These are phyloP conservation scores for Cassiopea andromeda DNA, from an alignment of 30 jellyfish, hydroid and myxozoan species.

Conservation along the genomic window DNA sequence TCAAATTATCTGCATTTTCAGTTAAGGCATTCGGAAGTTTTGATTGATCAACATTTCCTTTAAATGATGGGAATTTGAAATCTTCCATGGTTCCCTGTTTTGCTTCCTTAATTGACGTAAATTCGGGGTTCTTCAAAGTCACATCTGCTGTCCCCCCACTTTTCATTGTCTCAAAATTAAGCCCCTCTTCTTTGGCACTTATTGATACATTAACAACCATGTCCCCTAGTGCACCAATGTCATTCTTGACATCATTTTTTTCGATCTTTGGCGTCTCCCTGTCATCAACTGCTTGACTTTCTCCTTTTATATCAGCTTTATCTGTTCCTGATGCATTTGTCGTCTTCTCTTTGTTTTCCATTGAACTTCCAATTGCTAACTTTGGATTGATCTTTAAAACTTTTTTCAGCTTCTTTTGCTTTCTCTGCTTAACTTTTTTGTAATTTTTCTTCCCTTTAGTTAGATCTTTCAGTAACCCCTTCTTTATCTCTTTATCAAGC, in stretches of 20 bases:
- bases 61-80: slow-evolving; percentile 40
- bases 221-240: slow-evolving; percentile 52
- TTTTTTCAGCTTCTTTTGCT: not conserved
- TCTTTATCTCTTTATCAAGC: not conserved
- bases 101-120: not conserved
- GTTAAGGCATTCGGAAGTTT: slow-evolving; percentile 54
- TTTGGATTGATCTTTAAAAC: not conserved
- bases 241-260: slow-evolving; percentile 40
- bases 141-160: not conserved
- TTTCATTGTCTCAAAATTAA: not conserved
- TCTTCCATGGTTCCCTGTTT: slow-evolving; percentile 21
- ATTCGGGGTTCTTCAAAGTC: not conserved
- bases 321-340: not conserved
- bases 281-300: slow-evolving; percentile 19
- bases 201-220: not conserved
- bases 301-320: not conserved
- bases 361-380: not conserved
- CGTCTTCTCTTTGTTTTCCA: not conserved
- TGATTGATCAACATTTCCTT: slow-evolving; percentile 53
- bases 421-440: not conserved
- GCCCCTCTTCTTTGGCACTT: slow-evolving; percentile 7
- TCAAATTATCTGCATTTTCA: slow-evolving; percentile 10
- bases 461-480: not conserved
- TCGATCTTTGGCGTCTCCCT: slow-evolving; percentile 56
- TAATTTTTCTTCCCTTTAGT: slow-evolving; percentile 2